These are phyloP conservation scores for Thermophis baileyi DNA, from an alignment of 2,113 vertebrate genomes.

Conservation along the genomic window DNA sequence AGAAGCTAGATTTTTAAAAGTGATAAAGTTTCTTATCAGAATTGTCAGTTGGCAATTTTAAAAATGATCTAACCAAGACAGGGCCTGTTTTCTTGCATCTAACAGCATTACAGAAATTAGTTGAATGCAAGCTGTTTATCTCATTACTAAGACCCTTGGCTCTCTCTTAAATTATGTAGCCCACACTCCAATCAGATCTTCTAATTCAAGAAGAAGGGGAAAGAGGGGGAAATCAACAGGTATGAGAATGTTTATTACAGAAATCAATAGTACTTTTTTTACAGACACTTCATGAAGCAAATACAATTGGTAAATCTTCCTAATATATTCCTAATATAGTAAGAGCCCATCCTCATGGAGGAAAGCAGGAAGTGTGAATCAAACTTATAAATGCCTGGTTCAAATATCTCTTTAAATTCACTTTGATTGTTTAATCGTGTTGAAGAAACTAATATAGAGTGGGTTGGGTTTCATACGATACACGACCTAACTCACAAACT, in stretches of 20 bases:
- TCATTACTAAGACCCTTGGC: neutral
- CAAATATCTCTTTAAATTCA: neutral
- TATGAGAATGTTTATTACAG: neutral
- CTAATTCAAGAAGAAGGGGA: neutral
- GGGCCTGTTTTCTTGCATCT: neutral
- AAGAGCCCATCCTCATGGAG: neutral
- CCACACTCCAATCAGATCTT: neutral
- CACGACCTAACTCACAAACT: neutral
- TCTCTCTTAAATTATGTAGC: neutral
- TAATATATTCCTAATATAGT: neutral
- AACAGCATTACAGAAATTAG: neutral
- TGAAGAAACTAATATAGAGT: neutral
- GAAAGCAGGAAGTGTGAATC: neutral
- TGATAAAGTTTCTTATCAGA: neutral
- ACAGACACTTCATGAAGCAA: neutral
- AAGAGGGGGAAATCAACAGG: neutral
- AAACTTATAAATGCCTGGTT: neutral
- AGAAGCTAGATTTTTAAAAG: neutral
- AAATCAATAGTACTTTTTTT: neutral
- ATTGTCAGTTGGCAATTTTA: neutral
- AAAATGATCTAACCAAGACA: neutral
- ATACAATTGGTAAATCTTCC: neutral
- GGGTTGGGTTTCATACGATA: neutral
- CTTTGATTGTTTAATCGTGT: neutral
- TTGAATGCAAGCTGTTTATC: neutral